Conservation (phyloP, 2,797 vertebrate species). For the Coracias cyanogaster region DNA sequence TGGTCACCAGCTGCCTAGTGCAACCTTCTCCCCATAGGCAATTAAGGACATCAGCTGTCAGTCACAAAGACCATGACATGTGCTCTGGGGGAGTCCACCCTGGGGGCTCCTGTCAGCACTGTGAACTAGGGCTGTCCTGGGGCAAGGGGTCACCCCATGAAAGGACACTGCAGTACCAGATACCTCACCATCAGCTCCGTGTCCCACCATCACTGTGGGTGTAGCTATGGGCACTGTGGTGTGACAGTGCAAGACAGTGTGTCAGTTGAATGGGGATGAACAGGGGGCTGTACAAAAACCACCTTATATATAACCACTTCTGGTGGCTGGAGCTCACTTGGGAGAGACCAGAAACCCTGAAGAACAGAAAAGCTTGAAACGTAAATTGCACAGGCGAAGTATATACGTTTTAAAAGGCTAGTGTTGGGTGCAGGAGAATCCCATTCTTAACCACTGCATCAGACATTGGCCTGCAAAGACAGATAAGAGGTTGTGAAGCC, state of each 20-base stretch:
- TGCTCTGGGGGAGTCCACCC: not conserved
- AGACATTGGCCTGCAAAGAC: not conserved
- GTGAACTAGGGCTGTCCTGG: no score
- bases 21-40: not conserved
- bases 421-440: not conserved
- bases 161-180: not conserved
- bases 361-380: not conserved
- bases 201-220: rapidly evolving
- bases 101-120: not conserved
- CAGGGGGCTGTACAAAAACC: not conserved
- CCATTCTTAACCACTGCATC: no score
- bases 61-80: not conserved
- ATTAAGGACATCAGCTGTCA: not conserved
- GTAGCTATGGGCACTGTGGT: not conserved
- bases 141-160: no score
- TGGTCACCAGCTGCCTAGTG: not conserved
- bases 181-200: not conserved
- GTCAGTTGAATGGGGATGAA: not conserved
- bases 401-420: not conserved
- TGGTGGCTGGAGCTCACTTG: not conserved
- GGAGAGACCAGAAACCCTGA: not conserved
- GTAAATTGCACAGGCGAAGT: not conserved
- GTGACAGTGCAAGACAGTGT: not conserved
- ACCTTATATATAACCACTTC: not conserved
- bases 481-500: not conserved